These are phyloP conservation scores for Microplitis deprimator DNA, from an alignment of 2,888 invertebrate species.

Conservation along the genomic window DNA sequence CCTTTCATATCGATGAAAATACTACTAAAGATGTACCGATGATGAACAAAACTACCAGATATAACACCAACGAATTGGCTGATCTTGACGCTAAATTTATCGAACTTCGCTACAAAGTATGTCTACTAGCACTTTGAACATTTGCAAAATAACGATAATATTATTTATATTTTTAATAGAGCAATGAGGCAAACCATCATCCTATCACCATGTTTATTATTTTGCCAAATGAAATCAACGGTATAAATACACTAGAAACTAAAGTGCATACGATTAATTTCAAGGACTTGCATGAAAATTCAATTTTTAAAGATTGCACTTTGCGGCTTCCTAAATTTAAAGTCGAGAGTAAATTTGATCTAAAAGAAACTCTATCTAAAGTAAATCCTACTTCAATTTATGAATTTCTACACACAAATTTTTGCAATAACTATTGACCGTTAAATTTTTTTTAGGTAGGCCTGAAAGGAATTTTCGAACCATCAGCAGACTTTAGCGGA, in stretches of 20 bases:
- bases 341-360: slow-evolving; percentile 65
- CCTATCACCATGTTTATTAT: slow-evolving; percentile 81
- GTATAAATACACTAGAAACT: slow-evolving; percentile 69
- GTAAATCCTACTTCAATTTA: not conserved
- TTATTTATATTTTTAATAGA: not conserved
- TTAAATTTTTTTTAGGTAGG: not conserved
- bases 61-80: not conserved
- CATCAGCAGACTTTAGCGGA: not conserved
- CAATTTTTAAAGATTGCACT: slow-evolving; percentile 59
- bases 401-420: too few species aligned
- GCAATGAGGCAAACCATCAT: slow-evolving; percentile 7
- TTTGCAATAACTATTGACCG: slow-evolving; percentile 13
- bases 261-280: slow-evolving; percentile 58
- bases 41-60: slow-evolving; percentile 71
- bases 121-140: slow-evolving; percentile 51
- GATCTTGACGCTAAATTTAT: not conserved
- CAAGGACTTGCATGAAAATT: slow-evolving; percentile 39
- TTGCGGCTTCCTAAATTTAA: slow-evolving; percentile 71
- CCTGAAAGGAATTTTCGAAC: not conserved
- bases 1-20: slow-evolving; percentile 77
- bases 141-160: too few species aligned
- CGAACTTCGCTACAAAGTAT: slow-evolving; percentile 49
- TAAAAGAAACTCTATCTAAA: slow-evolving; percentile 39
- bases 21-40: slow-evolving; percentile 74
- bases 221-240: slow-evolving; percentile 79